Evolutionary conservation across 2,113 vertebrate genomes (phyloP).

Genomic region (Edolisoma coerulescens): DNA sequence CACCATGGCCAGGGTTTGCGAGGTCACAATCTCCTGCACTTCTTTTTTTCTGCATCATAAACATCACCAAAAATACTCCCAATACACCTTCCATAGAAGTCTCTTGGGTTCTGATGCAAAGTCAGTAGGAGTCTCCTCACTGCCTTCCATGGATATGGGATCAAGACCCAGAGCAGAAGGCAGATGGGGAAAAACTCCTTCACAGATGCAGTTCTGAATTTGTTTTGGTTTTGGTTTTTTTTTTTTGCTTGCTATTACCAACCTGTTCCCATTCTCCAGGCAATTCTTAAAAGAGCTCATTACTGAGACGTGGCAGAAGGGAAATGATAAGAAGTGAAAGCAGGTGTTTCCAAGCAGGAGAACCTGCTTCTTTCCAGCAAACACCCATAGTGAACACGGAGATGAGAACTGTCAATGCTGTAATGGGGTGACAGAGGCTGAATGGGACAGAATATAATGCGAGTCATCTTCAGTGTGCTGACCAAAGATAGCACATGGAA

Average conservation of each 20-base stretch:
- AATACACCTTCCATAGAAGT: neutral
- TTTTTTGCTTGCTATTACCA: neutral
- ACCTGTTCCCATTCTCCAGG: neutral
- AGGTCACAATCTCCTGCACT: neutral
- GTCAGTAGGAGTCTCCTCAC: neutral
- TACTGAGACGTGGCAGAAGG: neutral
- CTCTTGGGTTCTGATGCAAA: neutral
- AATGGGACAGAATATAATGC: neutral
- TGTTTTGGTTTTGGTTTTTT: neutral
- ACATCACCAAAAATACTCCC: neutral
- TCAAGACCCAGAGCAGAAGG: neutral
- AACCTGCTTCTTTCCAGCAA: neutral
- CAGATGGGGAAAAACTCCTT: neutral
- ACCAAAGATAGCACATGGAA: neutral
- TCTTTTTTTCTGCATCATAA: neutral
- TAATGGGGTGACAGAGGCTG: neutral
- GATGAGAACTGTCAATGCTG: neutral
- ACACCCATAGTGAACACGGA: fast-evolving
- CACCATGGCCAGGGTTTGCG: neutral
- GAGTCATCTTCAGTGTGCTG: neutral
- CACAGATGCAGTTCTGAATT: neutral
- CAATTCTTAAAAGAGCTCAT: neutral
- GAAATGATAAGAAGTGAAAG: neutral
- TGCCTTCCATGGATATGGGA: neutral
- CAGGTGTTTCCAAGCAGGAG: neutral